Conservation (phyloP, 2,888 invertebrate species). For the Drosophila hamatofila region DNA sequence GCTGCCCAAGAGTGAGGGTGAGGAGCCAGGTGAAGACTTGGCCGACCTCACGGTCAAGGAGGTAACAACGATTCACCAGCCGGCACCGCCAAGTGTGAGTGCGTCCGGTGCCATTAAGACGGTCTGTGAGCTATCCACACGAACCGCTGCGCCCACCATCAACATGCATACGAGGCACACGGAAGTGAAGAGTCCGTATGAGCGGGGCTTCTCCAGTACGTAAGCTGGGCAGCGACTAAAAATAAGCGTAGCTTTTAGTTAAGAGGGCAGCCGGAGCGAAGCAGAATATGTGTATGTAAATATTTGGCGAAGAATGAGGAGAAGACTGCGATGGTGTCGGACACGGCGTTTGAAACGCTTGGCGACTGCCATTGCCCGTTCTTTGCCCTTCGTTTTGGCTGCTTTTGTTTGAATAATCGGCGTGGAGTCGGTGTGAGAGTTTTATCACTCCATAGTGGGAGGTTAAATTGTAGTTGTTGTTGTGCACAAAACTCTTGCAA, state of each 20-base stretch:
- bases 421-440: constrained; percentile 80
- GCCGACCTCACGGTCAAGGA: constrained; percentile 48
- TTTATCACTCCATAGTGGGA: constrained; percentile 79
- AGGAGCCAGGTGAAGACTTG: constrained; percentile 28
- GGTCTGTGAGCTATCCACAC: constrained; percentile 87
- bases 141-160: constrained; percentile 86
- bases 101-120: constrained; percentile 85
- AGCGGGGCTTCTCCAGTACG: constrained; percentile 83
- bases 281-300: constrained; percentile 20
- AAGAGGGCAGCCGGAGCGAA: constrained; percentile 37
- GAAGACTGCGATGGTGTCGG: constrained; percentile 35
- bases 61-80: constrained; percentile 50
- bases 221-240: constrained; percentile 75
- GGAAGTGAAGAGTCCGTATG: constrained; percentile 84
- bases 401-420: constrained; percentile 72
- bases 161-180: constrained; percentile 87
- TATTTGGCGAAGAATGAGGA: constrained; percentile 33
- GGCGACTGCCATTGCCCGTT: constrained; percentile 36
- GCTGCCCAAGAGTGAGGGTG: constrained; percentile 71
- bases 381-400: constrained; percentile 41
- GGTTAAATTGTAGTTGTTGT: constrained; percentile 80
- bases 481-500: constrained; percentile 81
- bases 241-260: constrained; percentile 78
- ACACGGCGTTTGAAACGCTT: constrained; percentile 67
- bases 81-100: constrained; percentile 62